Evolutionary conservation across 2,888 invertebrate species (phyloP).

Genomic region (Netelia inedita): DNA sequence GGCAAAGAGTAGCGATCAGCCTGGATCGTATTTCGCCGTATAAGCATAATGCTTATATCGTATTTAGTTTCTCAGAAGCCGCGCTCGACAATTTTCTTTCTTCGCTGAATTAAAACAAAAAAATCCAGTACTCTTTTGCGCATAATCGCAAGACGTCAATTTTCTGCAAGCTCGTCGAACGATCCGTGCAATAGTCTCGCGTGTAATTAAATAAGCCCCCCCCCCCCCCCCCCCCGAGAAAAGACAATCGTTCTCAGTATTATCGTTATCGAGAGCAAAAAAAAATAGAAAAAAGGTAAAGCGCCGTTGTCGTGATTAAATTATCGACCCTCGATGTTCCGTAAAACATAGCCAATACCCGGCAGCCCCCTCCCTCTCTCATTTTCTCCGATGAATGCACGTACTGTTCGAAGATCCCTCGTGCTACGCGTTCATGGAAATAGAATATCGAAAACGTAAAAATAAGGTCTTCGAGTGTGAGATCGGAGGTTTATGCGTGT

Average conservation of each 20-base stretch:
- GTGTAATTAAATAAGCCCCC: conserved; percentile 54
- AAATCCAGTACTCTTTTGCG: neutral
- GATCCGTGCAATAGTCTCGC: neutral
- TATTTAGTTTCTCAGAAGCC: conserved; percentile 47
- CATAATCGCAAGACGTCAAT: neutral
- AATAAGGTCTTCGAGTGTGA: conserved; percentile 12
- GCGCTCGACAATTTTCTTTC: conserved; percentile 32
- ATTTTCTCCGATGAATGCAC: conserved; percentile 53
- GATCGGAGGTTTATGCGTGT: conserved; percentile 26
- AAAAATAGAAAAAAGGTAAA: conserved; percentile 4
- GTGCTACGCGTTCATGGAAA: conserved; percentile 39
- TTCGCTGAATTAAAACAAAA: conserved; percentile 13
- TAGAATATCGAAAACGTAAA: conserved; percentile 38
- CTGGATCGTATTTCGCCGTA: conserved; percentile 75
- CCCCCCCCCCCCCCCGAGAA: neutral
- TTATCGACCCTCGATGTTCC: conserved; percentile 18
- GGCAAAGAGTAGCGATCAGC: conserved; percentile 50
- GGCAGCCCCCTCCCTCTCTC: neutral
- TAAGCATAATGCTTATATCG: conserved; percentile 54
- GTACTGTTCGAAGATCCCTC: conserved; percentile 34
- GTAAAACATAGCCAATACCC: neutral
- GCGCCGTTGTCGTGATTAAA: conserved; percentile 40
- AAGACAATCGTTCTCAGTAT: conserved; percentile 24
- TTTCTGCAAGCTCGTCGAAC: conserved; percentile 24
- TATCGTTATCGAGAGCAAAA: conserved; percentile 41